These are phyloP conservation scores for Penaeus monodon DNA, from an alignment of 2,888 invertebrate genomes.

Conservation along the genomic window DNA sequence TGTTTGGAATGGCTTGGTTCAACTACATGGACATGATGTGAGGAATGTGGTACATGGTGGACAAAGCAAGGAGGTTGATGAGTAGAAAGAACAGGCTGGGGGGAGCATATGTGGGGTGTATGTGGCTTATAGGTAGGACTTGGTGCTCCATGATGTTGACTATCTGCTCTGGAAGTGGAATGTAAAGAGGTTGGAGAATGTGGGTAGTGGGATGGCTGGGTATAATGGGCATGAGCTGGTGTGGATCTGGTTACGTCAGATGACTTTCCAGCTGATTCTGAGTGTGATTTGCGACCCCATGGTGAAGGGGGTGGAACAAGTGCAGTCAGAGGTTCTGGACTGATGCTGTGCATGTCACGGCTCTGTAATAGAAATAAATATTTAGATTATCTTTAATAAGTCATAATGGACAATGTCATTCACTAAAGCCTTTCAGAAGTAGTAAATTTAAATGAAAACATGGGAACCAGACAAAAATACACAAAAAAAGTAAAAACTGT, in stretches of 20 bases:
- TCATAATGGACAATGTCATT: too few species aligned
- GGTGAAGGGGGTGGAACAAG: slow-evolving; percentile 24
- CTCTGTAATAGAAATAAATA: slow-evolving; percentile 3
- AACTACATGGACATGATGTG: slow-evolving; percentile 19
- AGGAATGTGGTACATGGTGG: slow-evolving; percentile 27
- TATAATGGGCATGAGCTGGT: neutral
- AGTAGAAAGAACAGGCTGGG: neutral
- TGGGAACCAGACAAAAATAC: too few species aligned
- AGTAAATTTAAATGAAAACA: too few species aligned
- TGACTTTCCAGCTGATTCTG: neutral
- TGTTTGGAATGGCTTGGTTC: slow-evolving; percentile 18
- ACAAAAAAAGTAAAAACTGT: too few species aligned
- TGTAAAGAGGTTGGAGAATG: slow-evolving; percentile 12
- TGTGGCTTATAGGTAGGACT: neutral
- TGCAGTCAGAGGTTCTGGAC: neutral
- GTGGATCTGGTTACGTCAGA: neutral
- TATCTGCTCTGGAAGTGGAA: neutral
- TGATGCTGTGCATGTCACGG: neutral
- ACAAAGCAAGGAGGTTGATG: slow-evolving; percentile 12
- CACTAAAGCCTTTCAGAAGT: too few species aligned
- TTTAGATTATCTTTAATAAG: neutral
- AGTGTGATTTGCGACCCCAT: neutral
- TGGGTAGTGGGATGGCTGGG: neutral
- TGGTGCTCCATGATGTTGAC: neutral
- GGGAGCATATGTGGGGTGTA: neutral